These are phyloP conservation scores for Philaethria dido DNA, from an alignment of 2,888 invertebrate species.

Conservation along the genomic window DNA sequence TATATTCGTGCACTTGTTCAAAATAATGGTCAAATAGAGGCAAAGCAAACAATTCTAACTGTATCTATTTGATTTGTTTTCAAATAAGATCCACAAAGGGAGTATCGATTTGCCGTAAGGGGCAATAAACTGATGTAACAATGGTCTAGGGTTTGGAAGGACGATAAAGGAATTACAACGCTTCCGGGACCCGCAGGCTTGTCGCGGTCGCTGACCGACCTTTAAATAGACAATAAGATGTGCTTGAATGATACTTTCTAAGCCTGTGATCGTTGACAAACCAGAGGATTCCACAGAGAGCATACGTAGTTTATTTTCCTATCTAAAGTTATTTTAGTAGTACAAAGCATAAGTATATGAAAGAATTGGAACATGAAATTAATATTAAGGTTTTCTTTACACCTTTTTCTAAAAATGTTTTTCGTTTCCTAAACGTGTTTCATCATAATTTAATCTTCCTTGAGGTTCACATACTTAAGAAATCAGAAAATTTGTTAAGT, in stretches of 20 bases:
- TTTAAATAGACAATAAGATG: slow-evolving; percentile 46
- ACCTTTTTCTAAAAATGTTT: too few species aligned
- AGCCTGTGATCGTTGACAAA: not conserved
- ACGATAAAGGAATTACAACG: slow-evolving; percentile 64
- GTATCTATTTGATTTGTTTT: slow-evolving; percentile 19
- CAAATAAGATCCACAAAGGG: slow-evolving; percentile 24
- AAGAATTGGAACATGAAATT: too few species aligned
- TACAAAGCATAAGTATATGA: too few species aligned
- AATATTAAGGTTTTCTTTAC: too few species aligned
- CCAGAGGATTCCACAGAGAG: not conserved
- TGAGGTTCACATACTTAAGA: too few species aligned
- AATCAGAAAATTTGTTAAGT: too few species aligned
- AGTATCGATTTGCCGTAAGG: slow-evolving; percentile 30
- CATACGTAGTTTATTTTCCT: too few species aligned
- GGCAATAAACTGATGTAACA: slow-evolving; percentile 42
- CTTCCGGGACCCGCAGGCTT: slow-evolving; percentile 55
- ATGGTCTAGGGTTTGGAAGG: slow-evolving; percentile 40
- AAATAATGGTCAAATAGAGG: not conserved
- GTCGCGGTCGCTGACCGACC: slow-evolving; percentile 49
- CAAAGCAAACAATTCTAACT: slow-evolving; percentile 23
- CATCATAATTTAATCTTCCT: too few species aligned
- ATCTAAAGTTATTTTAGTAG: too few species aligned
- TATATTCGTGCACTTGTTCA: slow-evolving; percentile 9
- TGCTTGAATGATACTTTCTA: slow-evolving; percentile 32
- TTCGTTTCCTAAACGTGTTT: too few species aligned